These are phyloP conservation scores for Palythoa heliodiscus DNA, from an alignment of 92 coral and sea anemone genomes.

Conservation along the genomic window DNA sequence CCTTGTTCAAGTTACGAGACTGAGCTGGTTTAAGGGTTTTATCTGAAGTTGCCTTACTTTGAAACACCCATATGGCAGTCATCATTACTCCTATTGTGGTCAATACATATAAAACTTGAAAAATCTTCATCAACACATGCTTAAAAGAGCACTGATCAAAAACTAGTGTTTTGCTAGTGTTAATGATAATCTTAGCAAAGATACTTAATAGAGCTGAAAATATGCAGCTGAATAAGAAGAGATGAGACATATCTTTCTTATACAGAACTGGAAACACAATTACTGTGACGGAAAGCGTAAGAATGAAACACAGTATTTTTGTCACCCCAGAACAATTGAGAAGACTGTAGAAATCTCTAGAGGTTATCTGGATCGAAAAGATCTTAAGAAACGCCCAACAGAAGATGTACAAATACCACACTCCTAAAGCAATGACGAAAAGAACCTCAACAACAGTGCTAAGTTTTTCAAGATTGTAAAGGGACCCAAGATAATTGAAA, in stretches of 20 bases:
- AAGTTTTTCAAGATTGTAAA: constrained; percentile 35
- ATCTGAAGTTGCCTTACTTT: constrained; percentile 68
- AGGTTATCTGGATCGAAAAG: constrained; percentile 43
- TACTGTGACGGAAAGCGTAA: constrained; percentile 34
- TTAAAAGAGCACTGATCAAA: constrained; percentile 41
- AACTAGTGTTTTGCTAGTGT: constrained; percentile 38
- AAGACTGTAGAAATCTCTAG: constrained; percentile 41
- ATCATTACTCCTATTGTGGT: constrained; percentile 61
- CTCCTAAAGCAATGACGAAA: constrained; percentile 53
- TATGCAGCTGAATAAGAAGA: constrained; percentile 76
- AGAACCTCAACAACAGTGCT: constrained; percentile 27
- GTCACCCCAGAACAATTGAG: constrained; percentile 51
- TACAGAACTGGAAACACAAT: constrained; percentile 63
- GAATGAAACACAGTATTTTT: constrained; percentile 52
- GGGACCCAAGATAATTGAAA: constrained; percentile 88
- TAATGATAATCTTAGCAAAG: constrained; percentile 59
- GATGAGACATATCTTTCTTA: constrained; percentile 63
- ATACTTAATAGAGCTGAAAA: constrained; percentile 64
- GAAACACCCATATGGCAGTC: constrained; percentile 75
- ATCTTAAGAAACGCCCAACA: constrained; percentile 75
- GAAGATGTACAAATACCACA: constrained; percentile 68
- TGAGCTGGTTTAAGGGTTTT: constrained; percentile 55
- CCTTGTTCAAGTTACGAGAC: constrained; percentile 84
- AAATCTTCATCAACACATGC: constrained; percentile 54
- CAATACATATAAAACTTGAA: constrained; percentile 68